phyloP scores from a whole-genome alignment of 2,888 invertebrate species.

The Vandiemenella viatica region DNA sequence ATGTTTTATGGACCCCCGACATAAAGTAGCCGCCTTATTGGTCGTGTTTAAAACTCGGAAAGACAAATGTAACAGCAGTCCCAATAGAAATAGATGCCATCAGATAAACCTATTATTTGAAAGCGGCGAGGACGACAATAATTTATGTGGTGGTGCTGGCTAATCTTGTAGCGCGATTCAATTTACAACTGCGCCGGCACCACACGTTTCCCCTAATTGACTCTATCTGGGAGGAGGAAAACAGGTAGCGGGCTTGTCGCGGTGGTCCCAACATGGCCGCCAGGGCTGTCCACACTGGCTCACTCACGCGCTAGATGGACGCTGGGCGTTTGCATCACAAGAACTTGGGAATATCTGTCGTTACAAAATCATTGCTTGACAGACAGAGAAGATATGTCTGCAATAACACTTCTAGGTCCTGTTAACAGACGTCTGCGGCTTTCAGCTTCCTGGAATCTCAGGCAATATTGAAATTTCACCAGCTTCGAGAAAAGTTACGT shows the following conservation, averaged over 20 bases:
- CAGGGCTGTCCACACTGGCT: not conserved
- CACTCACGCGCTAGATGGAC: no score
- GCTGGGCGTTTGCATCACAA: no score
- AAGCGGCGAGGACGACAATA: not conserved
- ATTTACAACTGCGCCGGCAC: slow-evolving; percentile 10
- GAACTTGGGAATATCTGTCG: no score
- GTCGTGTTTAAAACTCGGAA: not conserved
- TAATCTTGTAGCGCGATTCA: slow-evolving; percentile 11
- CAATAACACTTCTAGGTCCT: no score
- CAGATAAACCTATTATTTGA: not conserved
- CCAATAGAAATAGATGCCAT: not conserved
- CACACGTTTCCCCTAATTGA: slow-evolving; percentile 11
- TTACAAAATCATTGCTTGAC: no score
- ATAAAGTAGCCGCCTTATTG: not conserved
- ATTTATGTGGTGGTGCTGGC: slow-evolving; percentile 1
- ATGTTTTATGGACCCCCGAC: not conserved
- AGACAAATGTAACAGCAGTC: not conserved
- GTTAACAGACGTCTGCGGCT: no score
- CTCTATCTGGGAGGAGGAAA: slow-evolving; percentile 6
- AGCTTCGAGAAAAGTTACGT: no score
- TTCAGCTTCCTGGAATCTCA: no score
- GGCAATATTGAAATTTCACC: no score
- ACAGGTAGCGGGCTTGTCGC: not conserved
- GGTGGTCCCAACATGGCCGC: not conserved
- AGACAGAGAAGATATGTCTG: no score